phyloP scores from a whole-genome alignment of 2,113 vertebrate genomes.

The Cheirogaleus medius region DNA sequence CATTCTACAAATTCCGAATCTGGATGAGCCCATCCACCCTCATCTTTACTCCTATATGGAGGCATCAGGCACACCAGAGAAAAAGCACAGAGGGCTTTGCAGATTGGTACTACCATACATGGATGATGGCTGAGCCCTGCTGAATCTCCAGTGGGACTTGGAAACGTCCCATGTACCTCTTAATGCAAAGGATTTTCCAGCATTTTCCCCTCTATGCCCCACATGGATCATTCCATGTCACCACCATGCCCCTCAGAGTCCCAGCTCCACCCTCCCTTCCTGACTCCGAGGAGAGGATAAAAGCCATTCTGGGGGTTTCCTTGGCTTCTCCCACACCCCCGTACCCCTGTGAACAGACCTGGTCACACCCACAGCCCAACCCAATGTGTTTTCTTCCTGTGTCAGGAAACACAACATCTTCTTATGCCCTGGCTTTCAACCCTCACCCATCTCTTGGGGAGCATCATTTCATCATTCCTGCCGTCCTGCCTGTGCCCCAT shows the following conservation, averaged over 20 bases:
- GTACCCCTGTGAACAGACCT: background rate
- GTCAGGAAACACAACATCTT: background rate
- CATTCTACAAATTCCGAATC: background rate
- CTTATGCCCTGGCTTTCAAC: background rate
- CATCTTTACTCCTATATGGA: background rate
- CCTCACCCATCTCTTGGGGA: background rate
- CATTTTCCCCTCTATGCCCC: background rate
- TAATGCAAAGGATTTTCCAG: background rate
- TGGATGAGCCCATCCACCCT: background rate
- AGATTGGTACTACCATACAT: background rate
- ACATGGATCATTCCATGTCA: background rate
- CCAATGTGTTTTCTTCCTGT: background rate
- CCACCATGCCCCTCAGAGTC: background rate
- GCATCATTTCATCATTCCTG: background rate
- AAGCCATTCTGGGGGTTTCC: background rate
- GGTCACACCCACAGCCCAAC: background rate
- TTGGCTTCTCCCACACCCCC: background rate
- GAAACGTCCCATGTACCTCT: background rate
- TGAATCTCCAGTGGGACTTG: too few relatives aligned
- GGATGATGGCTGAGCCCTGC: background rate
- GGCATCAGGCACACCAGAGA: background rate
- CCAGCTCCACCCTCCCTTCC: background rate
- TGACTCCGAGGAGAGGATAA: background rate
- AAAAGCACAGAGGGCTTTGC: background rate
- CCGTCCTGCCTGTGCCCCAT: background rate